phyloP scores from a whole-genome alignment of 2,888 invertebrate species.

The Lapara coniferarum region DNA sequence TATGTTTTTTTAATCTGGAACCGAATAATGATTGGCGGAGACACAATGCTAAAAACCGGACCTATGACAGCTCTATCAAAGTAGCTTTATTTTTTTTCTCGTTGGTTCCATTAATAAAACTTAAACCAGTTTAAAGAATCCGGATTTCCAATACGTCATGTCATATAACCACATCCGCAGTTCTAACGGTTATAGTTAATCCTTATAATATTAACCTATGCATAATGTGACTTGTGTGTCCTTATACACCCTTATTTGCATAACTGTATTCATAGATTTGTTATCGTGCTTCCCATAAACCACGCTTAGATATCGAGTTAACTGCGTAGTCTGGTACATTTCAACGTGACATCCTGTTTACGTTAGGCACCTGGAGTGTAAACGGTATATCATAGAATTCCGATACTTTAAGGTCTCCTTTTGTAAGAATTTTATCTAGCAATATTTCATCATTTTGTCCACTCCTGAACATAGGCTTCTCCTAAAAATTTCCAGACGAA shows the following conservation, averaged over 20 bases:
- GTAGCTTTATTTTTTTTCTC: no score
- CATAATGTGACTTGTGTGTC: slow-evolving; percentile 22
- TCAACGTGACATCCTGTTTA: slow-evolving; percentile 26
- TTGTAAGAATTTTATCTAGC: not conserved
- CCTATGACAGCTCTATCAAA: no score
- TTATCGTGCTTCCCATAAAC: slow-evolving; percentile 45
- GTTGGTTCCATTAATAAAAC: not conserved
- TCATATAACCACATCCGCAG: slow-evolving; percentile 20
- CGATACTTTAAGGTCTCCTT: not conserved
- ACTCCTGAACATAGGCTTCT: no score
- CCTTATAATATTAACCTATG: not conserved
- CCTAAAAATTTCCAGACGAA: no score
- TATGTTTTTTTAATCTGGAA: no score
- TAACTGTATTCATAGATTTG: slow-evolving; percentile 39
- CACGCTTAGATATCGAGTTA: slow-evolving; percentile 16
- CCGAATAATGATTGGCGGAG: no score
- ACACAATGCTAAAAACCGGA: no score
- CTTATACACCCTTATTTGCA: slow-evolving; percentile 23
- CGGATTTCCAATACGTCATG: slow-evolving; percentile 9
- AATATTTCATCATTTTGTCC: no score
- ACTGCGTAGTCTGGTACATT: slow-evolving; percentile 26
- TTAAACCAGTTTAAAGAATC: not conserved
- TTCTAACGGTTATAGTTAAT: not conserved
- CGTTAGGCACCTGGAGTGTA: not conserved
- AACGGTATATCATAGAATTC: not conserved